These are phyloP conservation scores for Pagrus major DNA, from an alignment of 2,113 vertebrate species.

Conservation along the genomic window DNA sequence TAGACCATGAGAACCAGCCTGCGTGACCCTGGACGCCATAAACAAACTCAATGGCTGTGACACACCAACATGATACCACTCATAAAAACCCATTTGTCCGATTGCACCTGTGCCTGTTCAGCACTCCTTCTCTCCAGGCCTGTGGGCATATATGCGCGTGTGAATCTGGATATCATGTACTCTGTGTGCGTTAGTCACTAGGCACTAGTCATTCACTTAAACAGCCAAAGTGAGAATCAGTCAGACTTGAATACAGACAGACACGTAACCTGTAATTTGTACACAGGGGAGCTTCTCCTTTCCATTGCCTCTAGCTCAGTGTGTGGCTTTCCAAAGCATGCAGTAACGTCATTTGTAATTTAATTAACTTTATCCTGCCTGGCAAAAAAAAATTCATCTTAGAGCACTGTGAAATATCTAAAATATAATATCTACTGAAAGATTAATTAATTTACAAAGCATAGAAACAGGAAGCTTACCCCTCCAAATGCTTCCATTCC, in stretches of 20 bases:
- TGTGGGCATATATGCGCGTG: constrained; percentile 17
- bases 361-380: constrained; percentile 66
- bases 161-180: constrained; percentile 45
- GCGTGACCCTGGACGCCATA: constrained; percentile 73
- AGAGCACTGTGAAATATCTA: constrained; percentile 18
- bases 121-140: constrained; percentile 27
- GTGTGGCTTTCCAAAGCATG: constrained; percentile 74
- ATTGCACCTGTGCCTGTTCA: constrained; percentile 77
- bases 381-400: constrained; percentile 47
- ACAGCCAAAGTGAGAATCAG: constrained; percentile 53
- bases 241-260: constrained; percentile 69
- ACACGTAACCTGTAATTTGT: constrained; percentile 82
- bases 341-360: constrained; percentile 75
- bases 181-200: constrained; percentile 16
- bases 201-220: constrained; percentile 43
- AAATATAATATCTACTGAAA: constrained; percentile 11
- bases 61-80: constrained; percentile 73
- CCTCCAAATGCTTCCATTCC: constrained; percentile 13
- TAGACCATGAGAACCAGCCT: constrained; percentile 71
- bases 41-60: constrained; percentile 73
- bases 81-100: constrained; percentile 69
- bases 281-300: constrained; percentile 66
- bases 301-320: constrained; percentile 74
- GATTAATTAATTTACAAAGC: constrained; percentile 14
- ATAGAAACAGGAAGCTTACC: constrained; percentile 32